phyloP scores from a whole-genome alignment of 2,113 vertebrate species.

The Cinclus cinclus region DNA sequence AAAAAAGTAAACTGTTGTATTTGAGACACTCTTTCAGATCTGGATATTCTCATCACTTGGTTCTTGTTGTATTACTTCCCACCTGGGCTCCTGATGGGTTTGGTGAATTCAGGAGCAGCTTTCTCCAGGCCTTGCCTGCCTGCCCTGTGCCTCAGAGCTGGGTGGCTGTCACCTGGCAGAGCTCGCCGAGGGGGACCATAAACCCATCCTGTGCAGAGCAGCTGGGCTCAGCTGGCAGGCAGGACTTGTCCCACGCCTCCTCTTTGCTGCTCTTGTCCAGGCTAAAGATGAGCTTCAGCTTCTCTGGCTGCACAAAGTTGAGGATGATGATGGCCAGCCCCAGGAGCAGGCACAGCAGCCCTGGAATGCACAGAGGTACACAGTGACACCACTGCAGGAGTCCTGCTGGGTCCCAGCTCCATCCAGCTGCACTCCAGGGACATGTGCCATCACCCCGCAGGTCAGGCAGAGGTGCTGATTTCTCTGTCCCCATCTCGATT shows the following conservation, averaged over 20 bases:
- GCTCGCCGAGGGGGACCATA: neutral
- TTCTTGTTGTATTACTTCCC: neutral
- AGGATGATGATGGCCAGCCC: constrained; percentile 74
- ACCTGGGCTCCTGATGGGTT: neutral
- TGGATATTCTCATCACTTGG: neutral
- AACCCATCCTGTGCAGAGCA: neutral
- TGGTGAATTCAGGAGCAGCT: neutral
- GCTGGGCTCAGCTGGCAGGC: neutral
- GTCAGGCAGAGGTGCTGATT: neutral
- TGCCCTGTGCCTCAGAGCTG: neutral
- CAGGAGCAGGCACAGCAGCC: constrained; percentile 81
- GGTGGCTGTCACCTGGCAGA: neutral
- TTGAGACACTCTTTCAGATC: neutral
- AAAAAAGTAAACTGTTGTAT: neutral
- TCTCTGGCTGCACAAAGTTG: constrained; percentile 74
- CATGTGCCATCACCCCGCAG: neutral
- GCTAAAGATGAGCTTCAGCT: constrained; percentile 82
- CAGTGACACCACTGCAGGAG: neutral
- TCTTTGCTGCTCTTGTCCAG: constrained; percentile 31
- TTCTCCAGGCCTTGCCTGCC: neutral
- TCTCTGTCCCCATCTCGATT: neutral
- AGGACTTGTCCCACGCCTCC: neutral
- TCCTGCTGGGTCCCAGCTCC: neutral
- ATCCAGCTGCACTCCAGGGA: neutral
- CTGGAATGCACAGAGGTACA: constrained; percentile 40